A percentile compares a stretch with the other conserved stretches of the same genome.
Evolutionary conservation across 2,888 invertebrate genomes (phyloP).

Genomic region (Zaprionus lineosus): DNA sequence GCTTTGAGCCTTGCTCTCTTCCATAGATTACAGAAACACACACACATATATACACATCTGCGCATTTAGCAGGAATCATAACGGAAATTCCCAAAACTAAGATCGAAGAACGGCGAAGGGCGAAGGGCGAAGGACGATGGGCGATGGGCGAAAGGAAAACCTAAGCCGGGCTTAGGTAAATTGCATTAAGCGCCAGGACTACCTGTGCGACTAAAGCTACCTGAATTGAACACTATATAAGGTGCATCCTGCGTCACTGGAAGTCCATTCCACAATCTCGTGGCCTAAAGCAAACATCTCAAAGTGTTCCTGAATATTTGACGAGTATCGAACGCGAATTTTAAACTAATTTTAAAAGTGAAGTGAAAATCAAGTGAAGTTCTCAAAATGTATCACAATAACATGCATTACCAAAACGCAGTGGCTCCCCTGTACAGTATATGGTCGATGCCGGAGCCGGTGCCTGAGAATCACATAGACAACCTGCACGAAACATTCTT

Average conservation of each 20-base stretch:
- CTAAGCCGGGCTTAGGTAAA: background rate
- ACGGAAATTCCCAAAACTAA: too few relatives aligned
- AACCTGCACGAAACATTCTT: conserved; percentile 64
- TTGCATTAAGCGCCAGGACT: background rate
- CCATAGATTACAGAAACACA: too few relatives aligned
- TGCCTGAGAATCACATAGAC: conserved; percentile 52
- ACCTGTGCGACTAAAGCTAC: background rate
- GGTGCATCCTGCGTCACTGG: background rate
- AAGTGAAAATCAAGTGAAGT: background rate
- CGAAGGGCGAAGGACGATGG: too few relatives aligned
- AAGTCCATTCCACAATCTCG: conserved; percentile 24
- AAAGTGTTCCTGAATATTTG: too few relatives aligned
- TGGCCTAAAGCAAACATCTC: conserved; percentile 18
- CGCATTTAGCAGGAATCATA: too few relatives aligned
- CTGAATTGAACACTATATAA: background rate
- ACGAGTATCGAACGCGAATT: too few relatives aligned
- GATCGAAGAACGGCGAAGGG: too few relatives aligned
- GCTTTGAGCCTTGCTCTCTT: too few relatives aligned
- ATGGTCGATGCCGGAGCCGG: conserved; percentile 9
- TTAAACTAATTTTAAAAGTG: background rate
- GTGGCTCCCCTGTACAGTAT: too few relatives aligned
- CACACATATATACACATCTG: too few relatives aligned
- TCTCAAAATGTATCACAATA: conserved; percentile 45
- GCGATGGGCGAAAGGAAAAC: too few relatives aligned
- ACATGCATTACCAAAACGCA: conserved; percentile 39